phyloP scores from a whole-genome alignment of 2,113 vertebrate genomes.

The Colistium nudipinnis region DNA sequence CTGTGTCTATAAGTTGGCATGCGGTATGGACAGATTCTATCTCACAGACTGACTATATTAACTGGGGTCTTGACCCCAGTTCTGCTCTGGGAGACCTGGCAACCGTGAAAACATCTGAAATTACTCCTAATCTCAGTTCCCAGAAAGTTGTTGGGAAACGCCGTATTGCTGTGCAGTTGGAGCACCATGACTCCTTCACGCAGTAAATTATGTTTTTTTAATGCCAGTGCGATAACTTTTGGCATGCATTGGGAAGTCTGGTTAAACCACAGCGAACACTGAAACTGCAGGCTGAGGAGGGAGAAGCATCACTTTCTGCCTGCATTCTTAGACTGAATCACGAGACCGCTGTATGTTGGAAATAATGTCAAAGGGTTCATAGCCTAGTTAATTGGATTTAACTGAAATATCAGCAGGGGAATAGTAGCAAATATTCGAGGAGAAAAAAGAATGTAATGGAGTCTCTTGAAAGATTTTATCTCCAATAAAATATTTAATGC shows the following conservation, averaged over 20 bases:
- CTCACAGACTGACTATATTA: slow-evolving; percentile 12
- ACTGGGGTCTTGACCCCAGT: slow-evolving; percentile 13
- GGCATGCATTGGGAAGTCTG: slow-evolving; percentile 1
- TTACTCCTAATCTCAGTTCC: slow-evolving; percentile 58
- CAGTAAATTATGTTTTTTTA: slow-evolving; percentile 44
- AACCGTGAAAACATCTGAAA: slow-evolving; percentile 55
- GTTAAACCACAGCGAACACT: slow-evolving; percentile 18
- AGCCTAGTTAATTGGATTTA: neutral
- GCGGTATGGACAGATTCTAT: slow-evolving; percentile 24
- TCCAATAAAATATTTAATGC: slow-evolving; percentile 9
- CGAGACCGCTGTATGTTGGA: slow-evolving; percentile 5
- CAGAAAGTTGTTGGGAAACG: slow-evolving; percentile 61
- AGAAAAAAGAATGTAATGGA: neutral
- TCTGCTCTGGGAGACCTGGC: slow-evolving; percentile 49
- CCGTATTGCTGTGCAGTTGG: slow-evolving; percentile 19
- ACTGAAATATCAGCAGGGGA: neutral
- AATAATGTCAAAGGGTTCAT: neutral
- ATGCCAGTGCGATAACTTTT: slow-evolving; percentile 49
- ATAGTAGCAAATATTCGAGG: neutral
- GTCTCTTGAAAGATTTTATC: slow-evolving; percentile 25
- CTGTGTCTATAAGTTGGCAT: slow-evolving; percentile 3
- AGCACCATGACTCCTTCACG: slow-evolving; percentile 12
- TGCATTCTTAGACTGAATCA: neutral
- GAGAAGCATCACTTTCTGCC: neutral
- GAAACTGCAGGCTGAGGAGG: slow-evolving; percentile 10